Conservation (phyloP, 1,140 invertebrate species). For the Tribolium castaneum region DNA sequence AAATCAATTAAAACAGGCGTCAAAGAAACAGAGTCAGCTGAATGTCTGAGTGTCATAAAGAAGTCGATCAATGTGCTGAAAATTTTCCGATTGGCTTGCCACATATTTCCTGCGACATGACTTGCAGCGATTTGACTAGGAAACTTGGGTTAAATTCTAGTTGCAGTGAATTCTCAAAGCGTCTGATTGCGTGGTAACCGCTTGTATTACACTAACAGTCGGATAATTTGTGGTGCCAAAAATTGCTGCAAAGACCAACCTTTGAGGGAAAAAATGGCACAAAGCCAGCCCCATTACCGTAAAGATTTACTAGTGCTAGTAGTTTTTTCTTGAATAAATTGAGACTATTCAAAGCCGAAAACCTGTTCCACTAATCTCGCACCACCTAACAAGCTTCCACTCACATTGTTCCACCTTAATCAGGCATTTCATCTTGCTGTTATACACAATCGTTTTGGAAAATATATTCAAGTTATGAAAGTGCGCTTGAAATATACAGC, state of each 20-base stretch:
- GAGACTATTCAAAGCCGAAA: background rate
- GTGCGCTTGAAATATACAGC: constrained; percentile 11
- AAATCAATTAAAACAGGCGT: constrained; percentile 1
- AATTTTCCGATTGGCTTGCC: constrained; percentile 11
- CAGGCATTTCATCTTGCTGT: background rate
- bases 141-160: background rate
- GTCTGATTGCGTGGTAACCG: background rate
- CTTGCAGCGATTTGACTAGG: background rate
- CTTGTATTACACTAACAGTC: background rate
- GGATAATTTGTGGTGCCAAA: background rate
- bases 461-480: constrained; percentile 5
- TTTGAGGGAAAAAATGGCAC: background rate
- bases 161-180: background rate
- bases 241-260: constrained; percentile 16
- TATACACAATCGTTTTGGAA: background rate
- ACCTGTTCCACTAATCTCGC: background rate
- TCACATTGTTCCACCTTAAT: background rate
- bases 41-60: constrained; percentile 1
- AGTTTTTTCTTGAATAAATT: constrained; percentile 13
- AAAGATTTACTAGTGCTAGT: constrained; percentile 2
- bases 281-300: constrained; percentile 3
- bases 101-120: background rate
- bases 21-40: background rate
- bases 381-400: background rate
- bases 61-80: constrained; percentile 18